phyloP scores from a whole-genome alignment of 2,888 invertebrate species.

The Phasia obesa region DNA sequence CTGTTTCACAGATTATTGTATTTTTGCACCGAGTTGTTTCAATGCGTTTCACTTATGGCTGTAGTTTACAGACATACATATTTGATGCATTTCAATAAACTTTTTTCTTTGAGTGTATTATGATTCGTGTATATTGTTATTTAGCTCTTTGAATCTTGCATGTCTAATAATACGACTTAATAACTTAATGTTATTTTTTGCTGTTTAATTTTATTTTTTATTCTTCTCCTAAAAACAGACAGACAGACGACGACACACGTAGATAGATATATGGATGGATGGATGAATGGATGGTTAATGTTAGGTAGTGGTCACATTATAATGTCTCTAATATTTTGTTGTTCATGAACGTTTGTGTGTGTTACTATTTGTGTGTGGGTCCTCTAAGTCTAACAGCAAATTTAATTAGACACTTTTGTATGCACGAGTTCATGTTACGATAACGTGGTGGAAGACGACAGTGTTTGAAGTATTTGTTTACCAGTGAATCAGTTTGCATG shows the following conservation, averaged over 20 bases:
- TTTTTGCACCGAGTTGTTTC: no score
- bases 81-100: not conserved
- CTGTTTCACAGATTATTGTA: no score
- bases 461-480: constrained; percentile 40
- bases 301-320: constrained; percentile 68
- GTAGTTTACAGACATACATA: no score
- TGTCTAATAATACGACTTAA: constrained; percentile 79
- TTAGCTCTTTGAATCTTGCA: constrained; percentile 62
- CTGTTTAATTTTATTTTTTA: constrained; percentile 16
- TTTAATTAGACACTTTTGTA: constrained; percentile 77
- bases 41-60: no score
- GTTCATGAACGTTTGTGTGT: constrained; percentile 32
- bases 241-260: not conserved
- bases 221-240: constrained; percentile 20
- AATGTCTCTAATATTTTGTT: constrained; percentile 56
- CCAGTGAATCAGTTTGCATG: not conserved
- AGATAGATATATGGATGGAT: not conserved
- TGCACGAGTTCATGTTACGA: constrained; percentile 70
- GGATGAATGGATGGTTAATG: constrained; percentile 26
- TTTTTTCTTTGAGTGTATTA: constrained; percentile 47
- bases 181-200: constrained; percentile 75
- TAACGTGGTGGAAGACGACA: constrained; percentile 30
- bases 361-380: constrained; percentile 65
- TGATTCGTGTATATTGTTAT: constrained; percentile 20
- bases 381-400: constrained; percentile 72